Percentiles rank a stretch among this genome's conserved stretches.
Evolutionary conservation across 1,140 invertebrate genomes (phyloP).

Genomic region (Choristoneura fumiferana): DNA sequence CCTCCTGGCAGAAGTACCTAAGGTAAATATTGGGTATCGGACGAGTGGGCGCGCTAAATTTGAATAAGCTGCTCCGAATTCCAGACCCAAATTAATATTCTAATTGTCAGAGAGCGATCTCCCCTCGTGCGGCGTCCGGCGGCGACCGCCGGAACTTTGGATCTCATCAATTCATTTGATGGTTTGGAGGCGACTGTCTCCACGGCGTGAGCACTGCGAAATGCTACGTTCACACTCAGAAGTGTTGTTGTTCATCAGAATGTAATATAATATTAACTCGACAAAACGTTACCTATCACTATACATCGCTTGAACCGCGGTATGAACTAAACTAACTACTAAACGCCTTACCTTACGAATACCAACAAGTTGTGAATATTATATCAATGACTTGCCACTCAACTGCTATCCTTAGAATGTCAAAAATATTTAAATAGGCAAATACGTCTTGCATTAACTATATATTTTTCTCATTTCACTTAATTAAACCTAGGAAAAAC

Average conservation of each 20-base stretch:
- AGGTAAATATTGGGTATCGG: neutral
- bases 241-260: too few species aligned
- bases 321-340: too few species aligned
- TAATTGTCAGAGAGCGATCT: neutral
- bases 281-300: too few species aligned
- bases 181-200: neutral
- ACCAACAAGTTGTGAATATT: too few species aligned
- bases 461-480: neutral
- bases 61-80: slow-evolving; percentile 1
- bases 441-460: neutral
- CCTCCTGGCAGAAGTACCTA: too few species aligned
- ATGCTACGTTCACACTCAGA: too few species aligned
- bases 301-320: too few species aligned
- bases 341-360: too few species aligned
- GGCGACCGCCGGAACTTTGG: neutral
- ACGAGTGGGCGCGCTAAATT: neutral
- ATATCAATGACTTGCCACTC: too few species aligned
- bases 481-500: slow-evolving; percentile 3
- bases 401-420: too few species aligned
- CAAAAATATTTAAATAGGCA: neutral
- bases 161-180: neutral
- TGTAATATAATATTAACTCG: too few species aligned
- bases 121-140: neutral
- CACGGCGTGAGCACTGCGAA: too few species aligned
- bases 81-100: slow-evolving; percentile 4